A percentile compares a stretch with the other conserved stretches of the same genome.
phyloP scores from a whole-genome alignment of 2,888 invertebrate species.

The Doris montereyensis region DNA sequence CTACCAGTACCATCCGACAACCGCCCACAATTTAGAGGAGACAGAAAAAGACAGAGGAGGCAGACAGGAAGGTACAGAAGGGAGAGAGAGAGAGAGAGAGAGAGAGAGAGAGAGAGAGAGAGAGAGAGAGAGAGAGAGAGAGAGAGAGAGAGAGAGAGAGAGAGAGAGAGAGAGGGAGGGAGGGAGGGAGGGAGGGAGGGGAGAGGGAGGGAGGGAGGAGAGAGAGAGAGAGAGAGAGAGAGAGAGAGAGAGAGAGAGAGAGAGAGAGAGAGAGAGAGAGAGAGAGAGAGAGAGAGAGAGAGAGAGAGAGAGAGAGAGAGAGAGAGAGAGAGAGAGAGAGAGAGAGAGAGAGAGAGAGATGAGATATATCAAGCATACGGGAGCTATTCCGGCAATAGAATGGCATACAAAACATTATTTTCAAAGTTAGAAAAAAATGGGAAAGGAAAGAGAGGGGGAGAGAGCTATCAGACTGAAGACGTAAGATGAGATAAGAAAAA shows the following conservation, averaged over 20 bases:
- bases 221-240: background rate
- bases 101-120: constrained; percentile 14
- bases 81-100: constrained; percentile 8
- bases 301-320: background rate
- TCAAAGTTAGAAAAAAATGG: no score
- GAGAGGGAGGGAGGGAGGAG: background rate
- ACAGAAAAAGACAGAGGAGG: no score
- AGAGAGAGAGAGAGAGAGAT: background rate
- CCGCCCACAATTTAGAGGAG: no score
- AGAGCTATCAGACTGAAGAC: no score
- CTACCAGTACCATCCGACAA: no score
- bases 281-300: background rate
- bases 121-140: background rate
- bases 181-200: background rate
- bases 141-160: background rate
- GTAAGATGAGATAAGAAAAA: no score
- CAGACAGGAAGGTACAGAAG: background rate
- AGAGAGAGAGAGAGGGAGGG: constrained; percentile 20
- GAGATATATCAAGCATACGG: no score
- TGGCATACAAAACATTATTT: no score
- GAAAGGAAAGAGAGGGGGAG: no score
- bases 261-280: background rate
- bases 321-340: background rate
- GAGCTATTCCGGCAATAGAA: no score
- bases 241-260: background rate